These are phyloP conservation scores for Galerucella calmariensis DNA, from an alignment of 2,888 invertebrate genomes.

Conservation along the genomic window DNA sequence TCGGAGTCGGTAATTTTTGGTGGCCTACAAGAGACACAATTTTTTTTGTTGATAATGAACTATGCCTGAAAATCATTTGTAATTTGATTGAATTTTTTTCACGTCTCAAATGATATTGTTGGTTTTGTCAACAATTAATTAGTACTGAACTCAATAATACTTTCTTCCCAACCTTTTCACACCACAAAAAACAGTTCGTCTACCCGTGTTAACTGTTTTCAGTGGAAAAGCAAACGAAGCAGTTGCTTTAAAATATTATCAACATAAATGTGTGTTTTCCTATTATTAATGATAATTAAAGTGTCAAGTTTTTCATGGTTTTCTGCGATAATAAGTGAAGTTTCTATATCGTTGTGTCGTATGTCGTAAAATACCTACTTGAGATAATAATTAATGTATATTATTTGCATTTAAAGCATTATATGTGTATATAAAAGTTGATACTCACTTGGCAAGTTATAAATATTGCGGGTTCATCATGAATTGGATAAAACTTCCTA, in stretches of 20 bases:
- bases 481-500: slow-evolving; percentile 52
- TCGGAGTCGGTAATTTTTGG: too few relatives aligned
- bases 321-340: background rate
- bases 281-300: background rate
- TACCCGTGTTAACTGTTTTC: background rate
- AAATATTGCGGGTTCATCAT: slow-evolving; percentile 57
- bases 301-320: slow-evolving; percentile 1
- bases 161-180: too few relatives aligned
- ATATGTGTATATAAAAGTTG: background rate
- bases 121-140: too few relatives aligned
- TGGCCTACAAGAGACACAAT: too few relatives aligned
- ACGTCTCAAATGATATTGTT: too few relatives aligned
- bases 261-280: background rate
- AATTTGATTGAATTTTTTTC: too few relatives aligned
- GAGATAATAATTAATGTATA: background rate
- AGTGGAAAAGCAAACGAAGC: background rate
- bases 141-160: too few relatives aligned
- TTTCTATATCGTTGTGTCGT: background rate
- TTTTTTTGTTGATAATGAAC: too few relatives aligned
- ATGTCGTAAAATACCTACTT: background rate
- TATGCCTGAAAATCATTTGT: too few relatives aligned
- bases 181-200: too few relatives aligned
- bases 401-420: background rate
- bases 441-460: slow-evolving; percentile 58
- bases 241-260: slow-evolving; percentile 1